These are phyloP conservation scores for Tokudaia muenninki DNA, from an alignment of 2,797 vertebrate genomes.

Conservation along the genomic window DNA sequence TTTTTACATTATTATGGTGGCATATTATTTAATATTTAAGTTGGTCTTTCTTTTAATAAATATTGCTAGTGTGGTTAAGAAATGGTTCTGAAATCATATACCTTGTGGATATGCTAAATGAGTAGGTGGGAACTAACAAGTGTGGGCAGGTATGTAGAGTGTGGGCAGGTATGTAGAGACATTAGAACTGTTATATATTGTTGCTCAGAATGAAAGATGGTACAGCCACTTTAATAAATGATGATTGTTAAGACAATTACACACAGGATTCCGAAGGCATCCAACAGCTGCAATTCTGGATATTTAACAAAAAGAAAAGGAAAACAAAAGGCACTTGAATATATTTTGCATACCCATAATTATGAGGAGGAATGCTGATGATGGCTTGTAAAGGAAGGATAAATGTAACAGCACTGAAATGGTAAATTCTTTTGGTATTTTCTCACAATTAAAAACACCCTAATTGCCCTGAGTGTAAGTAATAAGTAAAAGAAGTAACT, in stretches of 20 bases:
- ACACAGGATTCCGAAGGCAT: background rate
- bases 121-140: background rate
- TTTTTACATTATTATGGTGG: background rate
- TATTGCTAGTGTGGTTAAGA: background rate
- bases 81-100: background rate
- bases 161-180: background rate
- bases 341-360: background rate
- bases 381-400: background rate
- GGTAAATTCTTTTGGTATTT: background rate
- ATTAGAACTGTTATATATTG: background rate
- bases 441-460: background rate
- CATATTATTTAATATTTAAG: background rate
- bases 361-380: background rate
- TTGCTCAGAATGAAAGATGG: background rate
- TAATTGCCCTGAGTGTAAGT: background rate
- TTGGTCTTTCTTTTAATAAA: background rate
- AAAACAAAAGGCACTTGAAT: background rate
- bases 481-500: background rate
- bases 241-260: slow-evolving; percentile 4
- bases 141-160: background rate
- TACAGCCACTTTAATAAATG: background rate
- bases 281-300: background rate
- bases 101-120: background rate
- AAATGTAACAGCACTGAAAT: background rate
- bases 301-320: background rate